phyloP scores from a whole-genome alignment of 2,113 vertebrate genomes.

The Albula glossodonta region DNA sequence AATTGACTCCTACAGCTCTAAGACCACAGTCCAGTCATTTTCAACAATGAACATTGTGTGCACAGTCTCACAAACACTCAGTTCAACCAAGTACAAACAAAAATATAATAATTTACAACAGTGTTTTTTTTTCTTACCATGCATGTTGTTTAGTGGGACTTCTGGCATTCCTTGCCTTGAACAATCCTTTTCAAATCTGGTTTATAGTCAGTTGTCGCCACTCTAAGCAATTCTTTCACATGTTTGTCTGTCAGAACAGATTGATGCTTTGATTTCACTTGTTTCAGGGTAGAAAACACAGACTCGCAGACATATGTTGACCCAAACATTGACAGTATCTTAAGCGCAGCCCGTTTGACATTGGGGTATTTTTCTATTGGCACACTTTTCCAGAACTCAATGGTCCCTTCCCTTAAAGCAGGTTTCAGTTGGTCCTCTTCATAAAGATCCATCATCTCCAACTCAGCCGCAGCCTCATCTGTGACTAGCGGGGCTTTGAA shows the following conservation, averaged over 20 bases:
- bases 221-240: not conserved
- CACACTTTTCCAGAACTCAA: slow-evolving; percentile 22
- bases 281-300: slow-evolving; percentile 40
- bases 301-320: slow-evolving; percentile 31
- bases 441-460: slow-evolving; percentile 15
- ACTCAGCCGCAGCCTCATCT: not conserved
- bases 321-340: not conserved
- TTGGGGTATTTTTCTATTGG: slow-evolving; percentile 11
- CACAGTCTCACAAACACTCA: no score
- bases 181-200: no score
- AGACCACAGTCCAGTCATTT: no score
- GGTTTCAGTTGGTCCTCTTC: not conserved
- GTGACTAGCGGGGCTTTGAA: no score
- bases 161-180: no score
- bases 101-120: no score
- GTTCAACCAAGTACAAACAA: no score
- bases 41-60: no score
- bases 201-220: no score
- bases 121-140: no score
- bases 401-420: slow-evolving; percentile 19
- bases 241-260: slow-evolving; percentile 41
- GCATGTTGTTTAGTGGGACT: no score
- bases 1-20: no score
- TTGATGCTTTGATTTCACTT: slow-evolving; percentile 37
- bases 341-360: slow-evolving; percentile 13